Conservation (phyloP, 2,797 vertebrate genomes). For the Alectoris magna region DNA sequence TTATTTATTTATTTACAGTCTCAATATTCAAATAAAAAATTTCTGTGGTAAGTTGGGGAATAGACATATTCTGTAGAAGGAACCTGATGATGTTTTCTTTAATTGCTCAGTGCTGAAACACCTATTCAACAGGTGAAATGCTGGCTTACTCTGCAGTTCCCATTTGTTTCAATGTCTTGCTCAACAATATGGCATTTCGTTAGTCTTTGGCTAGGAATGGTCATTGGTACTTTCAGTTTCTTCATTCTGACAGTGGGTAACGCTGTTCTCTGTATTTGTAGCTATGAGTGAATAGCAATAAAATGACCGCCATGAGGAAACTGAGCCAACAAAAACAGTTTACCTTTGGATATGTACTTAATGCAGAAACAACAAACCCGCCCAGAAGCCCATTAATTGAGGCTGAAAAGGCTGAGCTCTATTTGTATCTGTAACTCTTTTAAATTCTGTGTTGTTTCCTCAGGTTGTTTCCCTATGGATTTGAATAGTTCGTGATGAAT, state of each 20-base stretch:
- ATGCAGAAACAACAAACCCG: not conserved
- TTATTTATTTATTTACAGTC: too few species aligned
- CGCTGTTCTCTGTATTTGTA: not conserved
- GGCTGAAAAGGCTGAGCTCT: not conserved
- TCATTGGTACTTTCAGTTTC: not conserved
- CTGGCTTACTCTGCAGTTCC: not conserved
- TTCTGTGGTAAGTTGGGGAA: not conserved
- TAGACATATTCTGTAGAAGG: not conserved
- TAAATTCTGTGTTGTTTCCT: conserved; percentile 10
- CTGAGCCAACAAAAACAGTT: not conserved
- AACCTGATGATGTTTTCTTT: not conserved
- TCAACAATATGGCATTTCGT: not conserved
- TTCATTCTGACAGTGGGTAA: not conserved
- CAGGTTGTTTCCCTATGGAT: conserved; percentile 31
- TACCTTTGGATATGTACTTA: not conserved
- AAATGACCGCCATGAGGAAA: not conserved
- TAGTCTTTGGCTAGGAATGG: not conserved
- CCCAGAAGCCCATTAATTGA: not conserved
- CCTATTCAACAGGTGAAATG: not conserved
- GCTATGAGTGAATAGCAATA: not conserved
- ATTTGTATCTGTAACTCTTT: conserved; percentile 20
- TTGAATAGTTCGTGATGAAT: conserved; percentile 49
- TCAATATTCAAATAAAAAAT: not conserved
- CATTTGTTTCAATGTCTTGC: not conserved
- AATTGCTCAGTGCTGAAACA: not conserved